These are phyloP conservation scores for Rhinolophus sinicus DNA, from an alignment of 2,113 vertebrate species.

Conservation along the genomic window DNA sequence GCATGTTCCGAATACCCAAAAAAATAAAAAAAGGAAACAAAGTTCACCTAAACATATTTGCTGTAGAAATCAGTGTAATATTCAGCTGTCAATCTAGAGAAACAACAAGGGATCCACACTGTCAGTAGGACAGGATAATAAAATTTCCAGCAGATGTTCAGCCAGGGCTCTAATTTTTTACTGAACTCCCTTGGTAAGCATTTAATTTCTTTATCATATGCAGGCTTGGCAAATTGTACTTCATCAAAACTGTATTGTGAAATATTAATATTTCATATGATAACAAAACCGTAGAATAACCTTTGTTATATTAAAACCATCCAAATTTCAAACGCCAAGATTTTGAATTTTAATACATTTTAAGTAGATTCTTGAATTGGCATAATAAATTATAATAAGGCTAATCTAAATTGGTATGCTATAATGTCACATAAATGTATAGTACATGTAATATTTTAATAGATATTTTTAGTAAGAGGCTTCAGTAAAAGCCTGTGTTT, in stretches of 20 bases:
- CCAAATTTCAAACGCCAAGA: slow-evolving; percentile 88
- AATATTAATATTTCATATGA: slow-evolving; percentile 91
- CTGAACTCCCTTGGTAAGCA: slow-evolving; percentile 89
- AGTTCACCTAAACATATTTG: slow-evolving; percentile 88
- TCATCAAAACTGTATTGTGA: slow-evolving; percentile 90
- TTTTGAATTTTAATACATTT: slow-evolving; percentile 87
- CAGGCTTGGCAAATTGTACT: slow-evolving; percentile 88
- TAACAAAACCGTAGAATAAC: slow-evolving; percentile 88
- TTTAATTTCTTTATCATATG: slow-evolving; percentile 92
- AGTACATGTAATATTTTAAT: slow-evolving; percentile 72
- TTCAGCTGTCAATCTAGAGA: slow-evolving; percentile 89
- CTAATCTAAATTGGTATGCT: slow-evolving; percentile 78
- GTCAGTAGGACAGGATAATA: slow-evolving; percentile 89
- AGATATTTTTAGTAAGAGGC: slow-evolving; percentile 73
- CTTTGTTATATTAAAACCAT: slow-evolving; percentile 87
- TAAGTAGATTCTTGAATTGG: slow-evolving; percentile 83
- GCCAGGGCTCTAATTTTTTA: slow-evolving; percentile 88
- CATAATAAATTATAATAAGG: slow-evolving; percentile 82
- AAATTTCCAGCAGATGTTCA: slow-evolving; percentile 91
- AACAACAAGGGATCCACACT: slow-evolving; percentile 85
- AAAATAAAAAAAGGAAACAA: slow-evolving; percentile 79
- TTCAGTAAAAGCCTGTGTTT: slow-evolving; percentile 68
- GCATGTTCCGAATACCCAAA: slow-evolving; percentile 82
- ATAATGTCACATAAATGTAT: slow-evolving; percentile 77
- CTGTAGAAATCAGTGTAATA: slow-evolving; percentile 87